A percentile compares a stretch with the other conserved stretches of the same genome.
phyloP scores from a whole-genome alignment of 1,140 invertebrate species.

The Aphelenchoides fujianensis region DNA sequence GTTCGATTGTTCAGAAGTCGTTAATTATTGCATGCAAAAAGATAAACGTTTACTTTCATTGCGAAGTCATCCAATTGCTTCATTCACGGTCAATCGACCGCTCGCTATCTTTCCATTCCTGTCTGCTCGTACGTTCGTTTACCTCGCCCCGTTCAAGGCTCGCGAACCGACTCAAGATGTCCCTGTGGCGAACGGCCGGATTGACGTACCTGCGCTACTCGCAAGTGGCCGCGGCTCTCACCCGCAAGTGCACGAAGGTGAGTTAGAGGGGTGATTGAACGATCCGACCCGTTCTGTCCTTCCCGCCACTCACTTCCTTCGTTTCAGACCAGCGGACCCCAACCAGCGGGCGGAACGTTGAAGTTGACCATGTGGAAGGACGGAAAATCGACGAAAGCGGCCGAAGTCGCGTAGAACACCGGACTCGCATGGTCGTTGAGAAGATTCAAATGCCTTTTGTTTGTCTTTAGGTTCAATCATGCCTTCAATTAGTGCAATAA shows the following conservation, averaged over 20 bases:
- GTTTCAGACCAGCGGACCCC: background rate
- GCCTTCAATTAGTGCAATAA: too few species aligned
- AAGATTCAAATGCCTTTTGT: too few species aligned
- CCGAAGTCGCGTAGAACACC: background rate
- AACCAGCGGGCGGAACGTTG: background rate
- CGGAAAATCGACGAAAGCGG: background rate
- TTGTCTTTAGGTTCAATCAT: too few species aligned
- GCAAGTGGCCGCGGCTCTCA: constrained; percentile 43
- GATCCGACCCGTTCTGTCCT: background rate
- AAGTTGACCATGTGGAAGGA: background rate
- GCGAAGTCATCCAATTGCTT: too few species aligned
- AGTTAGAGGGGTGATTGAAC: background rate
- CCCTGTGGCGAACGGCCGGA: constrained; percentile 43
- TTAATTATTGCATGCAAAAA: too few species aligned
- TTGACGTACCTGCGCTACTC: constrained; percentile 50
- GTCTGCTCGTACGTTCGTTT: background rate
- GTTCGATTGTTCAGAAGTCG: too few species aligned
- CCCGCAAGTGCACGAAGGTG: constrained; percentile 34
- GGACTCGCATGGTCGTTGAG: too few species aligned
- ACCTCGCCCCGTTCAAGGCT: background rate
- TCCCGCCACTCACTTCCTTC: background rate
- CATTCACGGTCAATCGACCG: too few species aligned
- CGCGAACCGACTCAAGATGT: constrained; percentile 14
- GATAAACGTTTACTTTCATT: too few species aligned
- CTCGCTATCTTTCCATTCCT: too few species aligned